Conservation (phyloP, 2,113 vertebrate species). For the Pomatostomus ruficeps region DNA sequence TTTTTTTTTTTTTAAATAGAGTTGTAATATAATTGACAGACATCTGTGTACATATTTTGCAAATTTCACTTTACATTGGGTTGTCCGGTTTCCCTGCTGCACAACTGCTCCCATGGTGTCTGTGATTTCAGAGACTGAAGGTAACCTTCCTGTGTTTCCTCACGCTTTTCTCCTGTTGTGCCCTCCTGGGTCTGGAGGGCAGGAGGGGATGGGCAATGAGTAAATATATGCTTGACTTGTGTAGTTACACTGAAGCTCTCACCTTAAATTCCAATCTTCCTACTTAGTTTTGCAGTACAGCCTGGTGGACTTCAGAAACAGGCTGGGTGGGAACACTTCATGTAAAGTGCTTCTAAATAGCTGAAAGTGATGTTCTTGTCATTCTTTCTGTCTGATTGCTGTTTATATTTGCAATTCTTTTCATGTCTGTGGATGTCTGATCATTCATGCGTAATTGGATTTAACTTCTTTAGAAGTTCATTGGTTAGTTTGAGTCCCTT, state of each 20-base stretch:
- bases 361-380: constrained; percentile 21
- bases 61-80: constrained; percentile 19
- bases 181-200: neutral
- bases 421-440: constrained; percentile 19
- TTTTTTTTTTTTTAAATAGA: neutral
- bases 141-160: neutral
- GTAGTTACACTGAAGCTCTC: neutral
- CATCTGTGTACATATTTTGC: constrained; percentile 25
- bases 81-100: neutral
- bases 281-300: neutral
- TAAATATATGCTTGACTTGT: neutral
- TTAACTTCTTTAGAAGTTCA: neutral
- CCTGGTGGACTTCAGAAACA: neutral
- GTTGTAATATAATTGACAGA: constrained; percentile 31
- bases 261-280: neutral
- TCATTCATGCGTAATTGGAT: neutral
- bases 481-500: constrained; percentile 71
- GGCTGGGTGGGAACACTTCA: neutral
- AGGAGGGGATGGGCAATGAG: neutral
- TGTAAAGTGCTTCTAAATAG: constrained; percentile 56
- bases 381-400: constrained; percentile 34
- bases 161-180: neutral
- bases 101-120: neutral
- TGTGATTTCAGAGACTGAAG: neutral
- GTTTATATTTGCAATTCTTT: constrained; percentile 33